phyloP scores from a whole-genome alignment of 2,797 vertebrate genomes.

The Uromys caudimaculatus region DNA sequence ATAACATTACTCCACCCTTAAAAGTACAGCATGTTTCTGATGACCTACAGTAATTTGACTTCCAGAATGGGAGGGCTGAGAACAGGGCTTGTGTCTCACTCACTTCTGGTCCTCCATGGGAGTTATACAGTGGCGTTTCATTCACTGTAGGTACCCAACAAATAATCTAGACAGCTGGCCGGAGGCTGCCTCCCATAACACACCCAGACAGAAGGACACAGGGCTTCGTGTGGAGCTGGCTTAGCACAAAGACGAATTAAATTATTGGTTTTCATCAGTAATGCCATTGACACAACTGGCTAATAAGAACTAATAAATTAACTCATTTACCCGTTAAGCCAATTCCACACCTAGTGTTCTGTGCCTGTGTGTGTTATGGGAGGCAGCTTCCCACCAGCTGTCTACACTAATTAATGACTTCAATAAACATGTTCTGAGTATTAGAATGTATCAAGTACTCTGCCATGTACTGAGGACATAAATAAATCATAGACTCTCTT shows the following conservation, averaged over 20 bases:
- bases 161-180: not conserved
- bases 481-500: constrained; percentile 26
- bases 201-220: not conserved
- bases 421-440: constrained; percentile 22
- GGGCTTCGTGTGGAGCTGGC: not conserved
- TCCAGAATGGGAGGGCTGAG: not conserved
- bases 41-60: not conserved
- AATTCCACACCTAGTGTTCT: not conserved
- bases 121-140: rapidly evolving
- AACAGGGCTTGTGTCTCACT: not conserved
- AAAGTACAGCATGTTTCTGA: not conserved
- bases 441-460: constrained; percentile 24
- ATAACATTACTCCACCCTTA: not conserved
- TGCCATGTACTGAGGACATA: not conserved
- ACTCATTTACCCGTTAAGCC: not conserved
- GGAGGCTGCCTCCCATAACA: not conserved
- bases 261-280: constrained; percentile 26
- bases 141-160: not conserved
- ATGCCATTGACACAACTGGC: not conserved
- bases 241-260: not conserved
- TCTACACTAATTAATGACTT: constrained; percentile 47
- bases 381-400: constrained; percentile 30
- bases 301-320: constrained; percentile 47
- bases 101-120: not conserved
- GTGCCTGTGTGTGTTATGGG: not conserved